phyloP scores from a whole-genome alignment of 2,888 invertebrate genomes.

The Trachelus tabidus region DNA sequence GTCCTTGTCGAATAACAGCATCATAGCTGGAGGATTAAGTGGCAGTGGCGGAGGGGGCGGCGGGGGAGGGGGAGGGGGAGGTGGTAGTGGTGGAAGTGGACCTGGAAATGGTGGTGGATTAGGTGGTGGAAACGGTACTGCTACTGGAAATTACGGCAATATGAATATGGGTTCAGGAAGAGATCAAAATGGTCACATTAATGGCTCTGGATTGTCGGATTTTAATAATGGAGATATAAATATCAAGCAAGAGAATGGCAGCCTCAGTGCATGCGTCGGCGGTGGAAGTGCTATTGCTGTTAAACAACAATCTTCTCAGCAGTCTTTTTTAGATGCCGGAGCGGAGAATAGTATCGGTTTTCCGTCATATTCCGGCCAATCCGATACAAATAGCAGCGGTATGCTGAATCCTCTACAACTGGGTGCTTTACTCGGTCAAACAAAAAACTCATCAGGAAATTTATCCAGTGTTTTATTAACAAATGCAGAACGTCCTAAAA shows the following conservation, averaged over 20 bases:
- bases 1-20: constrained; percentile 66
- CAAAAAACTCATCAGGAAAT: constrained; percentile 44
- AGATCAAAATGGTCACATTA: constrained; percentile 54
- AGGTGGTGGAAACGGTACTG: constrained; percentile 62
- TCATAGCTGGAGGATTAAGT: constrained; percentile 67
- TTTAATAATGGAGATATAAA: constrained; percentile 61
- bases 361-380: constrained; percentile 66
- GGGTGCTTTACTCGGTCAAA: constrained; percentile 56
- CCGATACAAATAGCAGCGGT: constrained; percentile 59
- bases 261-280: constrained; percentile 42
- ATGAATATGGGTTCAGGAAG: constrained; percentile 43
- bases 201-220: constrained; percentile 56
- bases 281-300: constrained; percentile 25
- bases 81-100: constrained; percentile 72
- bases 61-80: constrained; percentile 60
- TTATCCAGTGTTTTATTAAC: constrained; percentile 41
- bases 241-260: constrained; percentile 62
- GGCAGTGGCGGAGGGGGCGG: constrained; percentile 75
- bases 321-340: constrained; percentile 67
- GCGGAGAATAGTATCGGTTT: constrained; percentile 67
- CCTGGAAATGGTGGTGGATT: constrained; percentile 49
- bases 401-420: constrained; percentile 62
- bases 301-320: constrained; percentile 56
- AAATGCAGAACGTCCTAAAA: constrained; percentile 66
- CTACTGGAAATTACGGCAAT: constrained; percentile 40